phyloP scores from a whole-genome alignment of 2,888 invertebrate species.

The Allophyes oxyacanthae region DNA sequence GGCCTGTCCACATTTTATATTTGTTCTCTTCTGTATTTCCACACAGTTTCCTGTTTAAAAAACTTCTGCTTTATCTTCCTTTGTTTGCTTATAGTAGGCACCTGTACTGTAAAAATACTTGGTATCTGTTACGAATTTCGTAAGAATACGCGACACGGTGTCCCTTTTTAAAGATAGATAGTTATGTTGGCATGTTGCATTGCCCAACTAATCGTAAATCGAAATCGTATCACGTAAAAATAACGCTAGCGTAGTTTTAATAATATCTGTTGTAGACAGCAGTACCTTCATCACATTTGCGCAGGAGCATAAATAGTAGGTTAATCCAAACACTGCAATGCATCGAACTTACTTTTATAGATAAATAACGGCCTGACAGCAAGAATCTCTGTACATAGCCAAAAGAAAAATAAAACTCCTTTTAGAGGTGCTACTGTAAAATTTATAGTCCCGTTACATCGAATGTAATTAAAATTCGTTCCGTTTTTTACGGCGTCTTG shows the following conservation, averaged over 20 bases:
- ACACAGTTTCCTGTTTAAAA: neutral
- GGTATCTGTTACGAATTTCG: conserved; percentile 8
- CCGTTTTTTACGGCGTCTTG: conserved; percentile 55
- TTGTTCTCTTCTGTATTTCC: too few species aligned
- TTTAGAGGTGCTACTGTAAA: conserved; percentile 52
- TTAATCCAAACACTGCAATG: conserved; percentile 1
- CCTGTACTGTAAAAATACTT: neutral
- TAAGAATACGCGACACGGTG: conserved; percentile 5
- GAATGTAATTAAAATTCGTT: conserved; percentile 59
- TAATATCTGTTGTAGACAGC: neutral
- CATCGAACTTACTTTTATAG: conserved; percentile 22
- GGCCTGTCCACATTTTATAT: too few species aligned
- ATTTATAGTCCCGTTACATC: conserved; percentile 56
- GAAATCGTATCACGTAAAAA: conserved; percentile 2
- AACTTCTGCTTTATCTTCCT: neutral
- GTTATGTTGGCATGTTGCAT: too few species aligned
- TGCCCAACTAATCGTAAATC: conserved; percentile 31
- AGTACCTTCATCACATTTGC: conserved; percentile 2
- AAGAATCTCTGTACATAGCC: conserved; percentile 33
- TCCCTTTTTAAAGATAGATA: too few species aligned
- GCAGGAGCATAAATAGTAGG: conserved; percentile 17
- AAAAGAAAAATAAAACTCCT: conserved; percentile 51
- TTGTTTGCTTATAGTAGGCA: neutral
- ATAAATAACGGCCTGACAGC: conserved; percentile 40
- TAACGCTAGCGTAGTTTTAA: conserved; percentile 3